Conservation (phyloP, 1,140 invertebrate species). For the Maconellicoccus hirsutus region DNA sequence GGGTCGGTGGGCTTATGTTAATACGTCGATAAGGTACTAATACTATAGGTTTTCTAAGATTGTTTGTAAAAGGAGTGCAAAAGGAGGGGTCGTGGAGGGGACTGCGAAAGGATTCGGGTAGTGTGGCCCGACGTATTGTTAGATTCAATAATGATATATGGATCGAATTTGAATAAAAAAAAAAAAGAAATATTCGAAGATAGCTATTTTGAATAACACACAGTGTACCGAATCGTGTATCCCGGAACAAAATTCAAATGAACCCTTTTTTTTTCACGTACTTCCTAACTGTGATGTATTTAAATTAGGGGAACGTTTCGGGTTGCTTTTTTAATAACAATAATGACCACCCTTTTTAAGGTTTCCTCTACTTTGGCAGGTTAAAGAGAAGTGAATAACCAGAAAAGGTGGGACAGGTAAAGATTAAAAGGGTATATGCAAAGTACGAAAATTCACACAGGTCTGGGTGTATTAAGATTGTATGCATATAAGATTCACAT, state of each 20-base stretch:
- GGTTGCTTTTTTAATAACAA: slow-evolving; percentile 19
- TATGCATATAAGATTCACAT: slow-evolving; percentile 9
- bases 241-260: slow-evolving; percentile 22
- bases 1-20: neutral
- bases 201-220: slow-evolving; percentile 21
- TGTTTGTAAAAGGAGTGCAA: neutral
- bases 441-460: slow-evolving; percentile 21
- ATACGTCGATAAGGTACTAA: slow-evolving; percentile 21
- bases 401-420: slow-evolving; percentile 17
- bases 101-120: neutral
- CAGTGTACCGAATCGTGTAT: slow-evolving; percentile 12
- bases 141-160: slow-evolving; percentile 19
- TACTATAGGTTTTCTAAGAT: neutral
- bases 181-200: slow-evolving; percentile 15
- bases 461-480: slow-evolving; percentile 16
- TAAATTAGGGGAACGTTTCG: slow-evolving; percentile 18
- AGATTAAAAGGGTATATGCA: slow-evolving; percentile 21
- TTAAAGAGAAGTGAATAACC: neutral
- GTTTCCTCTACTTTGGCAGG: slow-evolving; percentile 12
- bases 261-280: slow-evolving; percentile 13
- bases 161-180: slow-evolving; percentile 19
- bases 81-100: too few relatives aligned
- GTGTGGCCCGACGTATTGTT: slow-evolving; percentile 10
- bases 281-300: neutral
- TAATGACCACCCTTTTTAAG: slow-evolving; percentile 20